Base-by-base conservation (phyloP, 2,797 vertebrate genomes). In the Xyrichtys novacula region DNA sequence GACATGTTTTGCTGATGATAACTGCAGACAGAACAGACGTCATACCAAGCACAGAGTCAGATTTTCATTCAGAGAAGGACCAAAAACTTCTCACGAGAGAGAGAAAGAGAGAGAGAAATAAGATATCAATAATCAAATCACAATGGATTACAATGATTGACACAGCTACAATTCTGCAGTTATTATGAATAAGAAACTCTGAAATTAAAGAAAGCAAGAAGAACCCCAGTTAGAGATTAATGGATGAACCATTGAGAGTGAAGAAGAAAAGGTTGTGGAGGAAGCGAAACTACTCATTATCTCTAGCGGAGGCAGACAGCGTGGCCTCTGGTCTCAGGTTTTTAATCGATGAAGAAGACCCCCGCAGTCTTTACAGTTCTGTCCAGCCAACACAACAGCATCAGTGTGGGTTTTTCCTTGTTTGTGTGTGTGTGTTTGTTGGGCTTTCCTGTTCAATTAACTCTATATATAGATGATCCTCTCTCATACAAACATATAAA, bases 401-500 rank as follows among this genome's bases (percentile, higher is more conserved):
- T 82, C 76, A 71, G 69, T 71, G 64, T 61, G 25, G 62, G 65
- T 58, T 23, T 65, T 61, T 75, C 69, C 68, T n/a, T 28, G 17
- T 31, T 56, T 63, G 16, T 54, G 38, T 71, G 17, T 70, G 46
- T 74, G 43, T 49, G 34, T 70, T 38, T 63, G 55, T 69, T 72
- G 65, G 11, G 67, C 65, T 79, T 63, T 65, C 63, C 66, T 74
- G 78, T 78, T 87, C 60, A 85, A 79, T 90, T 88, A 85, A 86
- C 82, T 89, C 87, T 92, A 89, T 86, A 88, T 92, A 91, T 88
- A 91, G 77, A 89, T 85, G 88, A 87, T 88, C 83, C 83, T 89
- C 76, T 90, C 76, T 90, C 84, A 88, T 92, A 93, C 88, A 93
- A 92, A 94, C 92, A 92, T 91, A 92, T 93, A 94, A 93, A 94